A percentile compares a stretch with the other conserved stretches of the same genome.
These are phyloP conservation scores for Blera fallax DNA, from an alignment of 2,888 invertebrate species.

Conservation along the genomic window DNA sequence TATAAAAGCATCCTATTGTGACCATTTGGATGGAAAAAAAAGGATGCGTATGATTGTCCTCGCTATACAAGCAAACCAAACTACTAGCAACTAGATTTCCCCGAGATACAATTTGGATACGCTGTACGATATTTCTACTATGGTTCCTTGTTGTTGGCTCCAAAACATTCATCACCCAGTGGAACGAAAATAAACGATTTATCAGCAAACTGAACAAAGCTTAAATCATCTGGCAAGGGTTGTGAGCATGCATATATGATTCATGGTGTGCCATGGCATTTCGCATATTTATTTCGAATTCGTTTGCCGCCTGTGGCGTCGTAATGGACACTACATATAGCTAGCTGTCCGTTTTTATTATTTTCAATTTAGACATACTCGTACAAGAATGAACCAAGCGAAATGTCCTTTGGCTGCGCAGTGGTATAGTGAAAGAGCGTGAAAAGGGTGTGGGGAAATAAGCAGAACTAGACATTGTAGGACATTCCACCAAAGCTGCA, in stretches of 20 bases:
- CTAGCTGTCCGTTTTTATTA: constrained; percentile 39
- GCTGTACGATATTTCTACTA: neutral
- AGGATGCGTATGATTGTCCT: constrained; percentile 21
- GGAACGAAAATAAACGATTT: constrained; percentile 47
- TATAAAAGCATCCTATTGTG: constrained; percentile 12
- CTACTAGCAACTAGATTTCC: neutral
- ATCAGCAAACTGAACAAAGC: constrained; percentile 30
- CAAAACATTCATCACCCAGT: constrained; percentile 56
- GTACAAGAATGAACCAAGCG: neutral
- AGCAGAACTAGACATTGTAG: neutral
- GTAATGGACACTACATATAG: constrained; percentile 11
- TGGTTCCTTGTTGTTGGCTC: constrained; percentile 17
- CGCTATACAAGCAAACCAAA: neutral
- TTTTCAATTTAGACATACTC: constrained; percentile 24
- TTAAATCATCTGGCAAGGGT: constrained; percentile 39
- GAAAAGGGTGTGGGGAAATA: neutral
- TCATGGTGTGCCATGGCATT: constrained; percentile 15
- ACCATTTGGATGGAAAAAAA: neutral
- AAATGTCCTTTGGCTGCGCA: constrained; percentile 19
- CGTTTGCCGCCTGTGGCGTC: constrained; percentile 21
- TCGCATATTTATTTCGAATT: constrained; percentile 10
- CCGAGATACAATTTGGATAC: neutral
- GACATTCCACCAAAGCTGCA: neutral
- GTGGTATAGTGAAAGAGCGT: neutral
- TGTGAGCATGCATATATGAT: constrained; percentile 28